Evolutionary conservation across 2,888 invertebrate genomes (phyloP).

Genomic region (Eupithecia subfuscata): DNA sequence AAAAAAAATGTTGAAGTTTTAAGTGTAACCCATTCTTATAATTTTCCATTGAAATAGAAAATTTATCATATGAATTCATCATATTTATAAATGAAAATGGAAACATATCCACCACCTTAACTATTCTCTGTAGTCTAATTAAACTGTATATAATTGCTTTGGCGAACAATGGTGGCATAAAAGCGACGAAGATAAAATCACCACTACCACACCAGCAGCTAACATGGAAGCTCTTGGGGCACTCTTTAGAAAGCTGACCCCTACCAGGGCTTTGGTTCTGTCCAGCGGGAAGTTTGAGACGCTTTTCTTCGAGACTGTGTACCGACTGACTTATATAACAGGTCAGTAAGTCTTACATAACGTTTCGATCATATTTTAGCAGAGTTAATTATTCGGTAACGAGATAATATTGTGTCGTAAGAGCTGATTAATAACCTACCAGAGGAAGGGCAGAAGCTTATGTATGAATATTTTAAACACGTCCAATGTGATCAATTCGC

Average conservation of each 20-base stretch:
- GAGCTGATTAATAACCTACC: too few relatives aligned
- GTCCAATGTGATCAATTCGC: too few relatives aligned
- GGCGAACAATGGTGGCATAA: background rate
- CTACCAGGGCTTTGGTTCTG: slow-evolving; percentile 58
- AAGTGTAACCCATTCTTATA: too few relatives aligned
- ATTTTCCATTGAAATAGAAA: background rate
- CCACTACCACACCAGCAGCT: background rate
- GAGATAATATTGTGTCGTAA: too few relatives aligned
- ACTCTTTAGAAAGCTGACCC: slow-evolving; percentile 61
- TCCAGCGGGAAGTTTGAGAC: slow-evolving; percentile 61
- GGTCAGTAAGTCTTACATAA: slow-evolving; percentile 45
- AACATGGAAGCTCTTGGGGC: slow-evolving; percentile 56
- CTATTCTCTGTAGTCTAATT: background rate
- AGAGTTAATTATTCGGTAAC: too few relatives aligned
- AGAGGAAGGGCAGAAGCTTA: too few relatives aligned
- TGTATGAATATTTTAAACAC: too few relatives aligned
- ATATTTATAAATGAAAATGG: background rate
- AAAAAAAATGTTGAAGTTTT: too few relatives aligned
- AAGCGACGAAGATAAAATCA: slow-evolving; percentile 3
- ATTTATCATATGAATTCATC: background rate
- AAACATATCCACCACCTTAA: background rate
- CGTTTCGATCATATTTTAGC: background rate
- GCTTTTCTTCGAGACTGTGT: slow-evolving; percentile 68
- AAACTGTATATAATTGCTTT: slow-evolving; percentile 1
- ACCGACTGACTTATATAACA: slow-evolving; percentile 65